Conservation (phyloP, 2,797 vertebrate species). For the Streptopelia turtur region DNA sequence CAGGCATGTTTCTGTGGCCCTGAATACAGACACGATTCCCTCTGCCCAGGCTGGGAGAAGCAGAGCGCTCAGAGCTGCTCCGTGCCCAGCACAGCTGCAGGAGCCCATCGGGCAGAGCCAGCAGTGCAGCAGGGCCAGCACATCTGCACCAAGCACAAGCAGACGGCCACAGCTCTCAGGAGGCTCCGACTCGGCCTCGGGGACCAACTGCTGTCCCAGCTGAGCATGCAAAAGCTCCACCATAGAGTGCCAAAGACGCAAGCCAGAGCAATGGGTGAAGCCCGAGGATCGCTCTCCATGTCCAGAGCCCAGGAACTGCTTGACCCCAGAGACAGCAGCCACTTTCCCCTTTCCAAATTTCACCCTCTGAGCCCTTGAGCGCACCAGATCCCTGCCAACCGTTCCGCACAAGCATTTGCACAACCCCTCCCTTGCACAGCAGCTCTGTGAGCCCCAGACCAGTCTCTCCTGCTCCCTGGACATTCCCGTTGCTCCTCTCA, state of each 20-base stretch:
- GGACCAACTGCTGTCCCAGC: not conserved
- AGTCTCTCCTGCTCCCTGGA: not conserved
- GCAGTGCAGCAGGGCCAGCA: not conserved
- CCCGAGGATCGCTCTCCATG: rapidly evolving
- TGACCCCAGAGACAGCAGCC: not conserved
- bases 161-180: not conserved
- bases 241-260: not conserved
- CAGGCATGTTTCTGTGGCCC: not conserved
- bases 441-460: not conserved
- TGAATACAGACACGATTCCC: not conserved
- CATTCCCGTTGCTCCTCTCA: rapidly evolving
- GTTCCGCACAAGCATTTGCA: not conserved
- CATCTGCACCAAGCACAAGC: too few relatives aligned
- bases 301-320: not conserved
- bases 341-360: not conserved
- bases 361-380: not conserved
- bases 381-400: not conserved
- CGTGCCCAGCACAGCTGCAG: rapidly evolving
- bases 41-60: not conserved
- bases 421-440: not conserved
- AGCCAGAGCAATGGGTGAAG: not conserved
- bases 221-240: not conserved
- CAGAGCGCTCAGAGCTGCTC: rapidly evolving
- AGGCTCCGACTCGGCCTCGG: not conserved
- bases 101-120: rapidly evolving